Evolutionary conservation across 2,888 invertebrate species (phyloP), one percentile per base, ranked within the genome.

Genomic region (Portevinia maculata): DNA sequence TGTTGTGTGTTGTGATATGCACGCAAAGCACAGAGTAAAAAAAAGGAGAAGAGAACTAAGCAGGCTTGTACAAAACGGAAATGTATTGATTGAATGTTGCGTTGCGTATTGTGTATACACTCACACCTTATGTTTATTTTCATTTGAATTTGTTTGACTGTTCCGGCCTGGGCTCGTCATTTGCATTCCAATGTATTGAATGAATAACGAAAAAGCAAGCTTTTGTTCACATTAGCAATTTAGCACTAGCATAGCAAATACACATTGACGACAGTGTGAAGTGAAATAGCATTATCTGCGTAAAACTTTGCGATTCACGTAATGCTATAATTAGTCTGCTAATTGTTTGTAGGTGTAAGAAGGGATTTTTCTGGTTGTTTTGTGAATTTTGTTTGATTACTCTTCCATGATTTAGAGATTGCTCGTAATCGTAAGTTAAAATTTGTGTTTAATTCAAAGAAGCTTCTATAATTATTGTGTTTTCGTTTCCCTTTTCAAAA

Each of bases 101-200:
- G 37, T 37, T 37, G 37, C 37, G 37, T 37, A 37, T 37, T 13
- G 37, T 37, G 37, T 37, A 37, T 37, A 37, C 37, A 37, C 37
- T 37, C 13, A 37, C 37, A 37, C 37, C 37, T 37, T 37, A 37
- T 37, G 37, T 37, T 13, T 37, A 37, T 37, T 37, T 37, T 37
- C 37, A 37, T 37, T 37, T 37, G 37, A 37, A 37, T 9, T 37
- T 37, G 37, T 37, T 37, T 37, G n/a, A 37, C 37, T 37, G 37
- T 37, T 37, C 37, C 13, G 37, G 37, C 37, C 37, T 11, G 37
- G 37, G n/a, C 13, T 37, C n/a, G n/a, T n/a, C 37, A 37, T 37
- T 37, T 37, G 37, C 13, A 37, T 37, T 37, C 37, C n/a, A 37
- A 37, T 37, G 37, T 37, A 37, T 37, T 37, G 37, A 37, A 37